Evolutionary conservation across 92 coral and sea anemone genomes (phyloP), one percentile per base, ranked within the genome.

Genomic region (Epizoanthus stellaris): DNA sequence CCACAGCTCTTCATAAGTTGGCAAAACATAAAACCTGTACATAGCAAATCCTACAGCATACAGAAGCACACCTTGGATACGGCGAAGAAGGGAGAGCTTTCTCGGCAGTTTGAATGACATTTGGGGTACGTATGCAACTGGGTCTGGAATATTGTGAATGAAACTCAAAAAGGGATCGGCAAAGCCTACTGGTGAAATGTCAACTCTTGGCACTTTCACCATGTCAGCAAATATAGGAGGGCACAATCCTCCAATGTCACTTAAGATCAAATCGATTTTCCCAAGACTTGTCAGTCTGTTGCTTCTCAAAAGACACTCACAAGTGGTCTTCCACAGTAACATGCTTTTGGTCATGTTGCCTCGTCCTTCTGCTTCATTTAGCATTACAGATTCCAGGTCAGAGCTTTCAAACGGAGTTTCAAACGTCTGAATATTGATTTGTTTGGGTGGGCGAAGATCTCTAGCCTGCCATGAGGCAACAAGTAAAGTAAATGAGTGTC

Each of bases 161-260:
- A 89, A 89, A 67, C 93, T 92, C 66, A 91, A 68, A 70, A 81
- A 87, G 13, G 93, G 92, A 30, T 93, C 95, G 10, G 68, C 68
- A 86, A 95, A 93, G 49, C 98, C 98, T 13, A 71, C 75, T 4
- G 96, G 94, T 54, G 91, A 72, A 38, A 95, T 73, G 66, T 95
- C 98, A 47, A 95, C 94, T 13, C 98, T 88, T 56, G 84, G 90
- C 19, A 90, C 91, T 67, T 89, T 72, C 36, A 95, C 69, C 70
- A 85, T 38, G 66, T 95, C 98, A 20, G 96, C 95, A 38, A 95
- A 67, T 8, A 95, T 88, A 11, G 91, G 81, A 42, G 97, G 92
- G 67, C 98, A 95, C 10, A 93, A 39, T 5, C 82, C 75, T 25
- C 93, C 89, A 47, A 89, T 89, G 70, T 95, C 98, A 54, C 98